Base-by-base conservation (phyloP, 2,113 vertebrate species). In the Pontoporia blainvillei region DNA sequence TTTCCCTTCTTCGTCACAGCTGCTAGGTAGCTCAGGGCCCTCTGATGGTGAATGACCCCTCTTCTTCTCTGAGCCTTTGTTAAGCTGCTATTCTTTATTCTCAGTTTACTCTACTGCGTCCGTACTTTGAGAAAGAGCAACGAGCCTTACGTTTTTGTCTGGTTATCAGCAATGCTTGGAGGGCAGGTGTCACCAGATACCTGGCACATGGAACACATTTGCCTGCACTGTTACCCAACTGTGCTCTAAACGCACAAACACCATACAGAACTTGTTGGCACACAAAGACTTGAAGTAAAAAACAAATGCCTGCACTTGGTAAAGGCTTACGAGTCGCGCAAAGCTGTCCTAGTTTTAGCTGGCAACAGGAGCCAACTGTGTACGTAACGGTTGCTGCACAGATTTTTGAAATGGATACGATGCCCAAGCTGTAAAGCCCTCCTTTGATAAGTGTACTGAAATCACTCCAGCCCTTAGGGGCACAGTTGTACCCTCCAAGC, bases 231-330 rank as follows among this genome's bases (percentile, higher is more conserved):
- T 86, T 73, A 96, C 39, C 69, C 69, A 94, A 76, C 75, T 69
- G 67, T 41, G 54, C n/a, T 86, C 84, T 44, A 41, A 86, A 89
- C 4, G 86, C 64, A 87, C 2, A 76, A 39, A 64, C 9, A 66
- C 10, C 10, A 20, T 17, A 78, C 7, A 75, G 29, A 95, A 85
- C 61, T 95, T 93, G 91, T 79, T 84, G 95, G 85, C 62, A 96
- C 49, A 89, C 62, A 94, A 59, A 90, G 85, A 78, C 39, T 59
- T 85, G 89, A 95, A 81, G 92, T 72, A 91, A 85, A 72, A 95
- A 96, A 93, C 61, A 95, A 90, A 95, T 79, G 64, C 29, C 44
- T 73, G 57, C 20, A 73, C 86, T 97, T 67, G 39, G 14, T 29
- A 49, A 87, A 90, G 71, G 86, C 41, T 66, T 34, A 3, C 3